Evolutionary conservation across 2,888 invertebrate species (phyloP).

Genomic region (Pristionchus mayeri): DNA sequence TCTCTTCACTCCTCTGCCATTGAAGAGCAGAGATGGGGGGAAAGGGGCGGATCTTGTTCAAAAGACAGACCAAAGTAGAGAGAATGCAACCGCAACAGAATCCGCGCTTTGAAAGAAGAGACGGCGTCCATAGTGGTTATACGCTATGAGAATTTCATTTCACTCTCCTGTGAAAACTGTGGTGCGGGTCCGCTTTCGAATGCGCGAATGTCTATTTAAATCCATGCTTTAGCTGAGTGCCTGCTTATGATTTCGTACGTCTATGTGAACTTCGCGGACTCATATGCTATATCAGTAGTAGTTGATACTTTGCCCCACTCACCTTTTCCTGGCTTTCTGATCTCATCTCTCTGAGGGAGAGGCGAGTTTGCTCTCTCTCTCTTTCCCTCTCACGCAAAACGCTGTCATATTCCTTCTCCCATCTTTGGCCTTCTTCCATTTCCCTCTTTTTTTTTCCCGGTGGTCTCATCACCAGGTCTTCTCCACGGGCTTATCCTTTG

Average conservation of each 20-base stretch:
- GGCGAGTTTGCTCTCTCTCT: constrained; percentile 33
- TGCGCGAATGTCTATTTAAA: too few species aligned
- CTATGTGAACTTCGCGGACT: too few species aligned
- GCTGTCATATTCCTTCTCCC: not conserved
- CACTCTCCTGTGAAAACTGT: not conserved
- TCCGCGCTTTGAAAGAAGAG: constrained; percentile 1
- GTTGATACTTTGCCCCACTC: not conserved
- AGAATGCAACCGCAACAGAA: not conserved
- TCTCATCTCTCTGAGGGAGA: not conserved
- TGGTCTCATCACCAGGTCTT: too few species aligned
- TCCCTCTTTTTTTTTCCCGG: not conserved
- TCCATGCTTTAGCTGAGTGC: too few species aligned
- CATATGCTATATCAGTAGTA: too few species aligned
- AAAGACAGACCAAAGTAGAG: constrained; percentile 10
- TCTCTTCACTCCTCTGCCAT: too few species aligned
- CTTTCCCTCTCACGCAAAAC: too few species aligned
- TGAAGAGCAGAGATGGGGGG: not conserved
- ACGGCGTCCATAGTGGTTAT: not conserved
- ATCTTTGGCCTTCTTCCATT: not conserved
- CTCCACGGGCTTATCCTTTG: not conserved
- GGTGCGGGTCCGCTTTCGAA: too few species aligned
- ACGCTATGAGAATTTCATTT: not conserved
- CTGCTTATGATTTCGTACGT: too few species aligned
- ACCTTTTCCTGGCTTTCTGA: not conserved
- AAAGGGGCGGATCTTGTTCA: not conserved